Percentiles rank a stretch among this genome's conserved stretches.
Evolutionary conservation across 2,797 vertebrate species (phyloP).

Genomic region (Sciurus carolinensis): DNA sequence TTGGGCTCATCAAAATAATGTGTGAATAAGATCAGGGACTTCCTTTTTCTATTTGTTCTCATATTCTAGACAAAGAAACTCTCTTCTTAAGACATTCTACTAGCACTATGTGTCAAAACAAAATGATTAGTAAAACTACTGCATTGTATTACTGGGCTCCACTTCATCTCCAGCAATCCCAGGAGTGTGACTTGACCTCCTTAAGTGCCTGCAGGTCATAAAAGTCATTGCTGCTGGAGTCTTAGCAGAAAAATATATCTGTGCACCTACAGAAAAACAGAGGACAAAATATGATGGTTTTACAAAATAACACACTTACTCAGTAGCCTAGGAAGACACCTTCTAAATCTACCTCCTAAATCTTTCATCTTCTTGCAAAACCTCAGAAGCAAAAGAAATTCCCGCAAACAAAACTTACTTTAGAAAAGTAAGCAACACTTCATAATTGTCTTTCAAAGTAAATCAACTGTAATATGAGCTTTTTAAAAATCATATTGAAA

Average conservation of each 20-base stretch:
- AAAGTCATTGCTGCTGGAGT: conserved; percentile 20
- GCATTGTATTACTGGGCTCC: neutral
- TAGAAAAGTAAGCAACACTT: conserved; percentile 31
- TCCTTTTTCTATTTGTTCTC: neutral
- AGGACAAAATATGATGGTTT: neutral
- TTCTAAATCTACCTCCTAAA: neutral
- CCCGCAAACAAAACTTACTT: neutral
- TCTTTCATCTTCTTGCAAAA: conserved; percentile 33
- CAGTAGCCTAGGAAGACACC: neutral
- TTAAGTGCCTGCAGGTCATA: conserved; percentile 14
- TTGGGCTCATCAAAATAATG: neutral
- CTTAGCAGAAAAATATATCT: conserved; percentile 22
- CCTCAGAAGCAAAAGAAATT: neutral
- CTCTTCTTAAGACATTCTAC: neutral
- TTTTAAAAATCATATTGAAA: neutral
- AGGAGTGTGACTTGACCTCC: neutral
- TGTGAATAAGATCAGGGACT: neutral
- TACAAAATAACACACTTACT: neutral
- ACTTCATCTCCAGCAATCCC: neutral
- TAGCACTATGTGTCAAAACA: neutral
- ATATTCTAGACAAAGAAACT: conserved; percentile 18
- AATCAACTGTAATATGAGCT: neutral
- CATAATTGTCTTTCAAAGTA: conserved; percentile 32
- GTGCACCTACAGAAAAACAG: neutral
- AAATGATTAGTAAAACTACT: neutral